Evolutionary conservation across 2,888 invertebrate species (phyloP), one percentile per base, ranked within the genome.

Genomic region (Entomobrya multifasciata): DNA sequence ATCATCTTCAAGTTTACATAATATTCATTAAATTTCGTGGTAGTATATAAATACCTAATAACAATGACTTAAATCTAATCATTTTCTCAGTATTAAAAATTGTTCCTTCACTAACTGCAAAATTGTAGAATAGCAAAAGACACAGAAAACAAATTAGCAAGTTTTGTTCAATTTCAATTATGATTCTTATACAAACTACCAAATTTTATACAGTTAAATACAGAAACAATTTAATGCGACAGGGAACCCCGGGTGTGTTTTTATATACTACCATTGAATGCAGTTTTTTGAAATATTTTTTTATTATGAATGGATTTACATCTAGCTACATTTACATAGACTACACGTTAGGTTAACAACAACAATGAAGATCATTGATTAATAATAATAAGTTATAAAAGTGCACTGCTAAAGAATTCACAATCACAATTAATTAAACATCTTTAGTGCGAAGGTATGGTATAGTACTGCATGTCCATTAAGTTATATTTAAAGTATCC

Each of bases 71-170:
- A 78, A 78, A 30, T 22, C 57, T 85, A 78, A 70, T 25, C n/a
- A 20, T 47, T 17, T 79, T 44, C 77, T 85, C 85, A 72, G 79
- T 79, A 85, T 84, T 84, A 84, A 84, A 84, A 84, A 84, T 77
- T 84, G 77, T 65, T 62, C n/a, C 60, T 65, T 20, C 62, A 65
- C 20, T 36, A 74, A 74, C 49, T 65, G 60, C 60, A 67, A 81
- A 13, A 17, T 30, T n/a, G 17, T 36, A 67, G 47, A 65, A 83
- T 76, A 83, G 76, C 83, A 84, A 83, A 83, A 62, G 72, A 60
- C 25, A 60, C 55, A 60, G 49, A 22, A 47, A 36, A 57, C 72
- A 81, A n/a, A n/a, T 36, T 36, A 36, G 36, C 36, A 36, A 6
- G 8, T 36, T 6, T 36, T 6, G 36, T 36, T 36, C 4, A 36